phyloP scores from a whole-genome alignment of 2,888 invertebrate genomes.

The Periphyllus acericola region DNA sequence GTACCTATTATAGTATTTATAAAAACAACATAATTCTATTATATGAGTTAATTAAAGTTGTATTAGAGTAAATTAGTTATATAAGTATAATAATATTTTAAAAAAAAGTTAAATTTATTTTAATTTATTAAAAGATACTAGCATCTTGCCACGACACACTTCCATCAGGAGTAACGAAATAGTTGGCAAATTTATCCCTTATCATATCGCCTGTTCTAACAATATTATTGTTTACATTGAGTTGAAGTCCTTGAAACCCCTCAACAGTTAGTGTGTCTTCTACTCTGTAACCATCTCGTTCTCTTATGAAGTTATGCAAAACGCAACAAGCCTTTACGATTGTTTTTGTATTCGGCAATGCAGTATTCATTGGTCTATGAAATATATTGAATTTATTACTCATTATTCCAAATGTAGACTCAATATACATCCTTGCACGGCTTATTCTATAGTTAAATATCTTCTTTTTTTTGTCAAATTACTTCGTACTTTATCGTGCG shows the following conservation, averaged over 20 bases:
- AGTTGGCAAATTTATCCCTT: conserved; percentile 45
- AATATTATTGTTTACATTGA: conserved; percentile 17
- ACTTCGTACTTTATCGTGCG: conserved; percentile 21
- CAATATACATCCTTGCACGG: conserved; percentile 64
- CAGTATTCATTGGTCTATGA: conserved; percentile 65
- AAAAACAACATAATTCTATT: conserved; percentile 6
- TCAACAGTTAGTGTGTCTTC: conserved; percentile 64
- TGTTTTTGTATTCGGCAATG: conserved; percentile 47
- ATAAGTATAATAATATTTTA: conserved; percentile 9
- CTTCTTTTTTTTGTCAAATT: conserved; percentile 62
- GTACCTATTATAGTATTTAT: not conserved
- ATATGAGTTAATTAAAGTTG: conserved; percentile 6
- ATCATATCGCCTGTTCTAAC: conserved; percentile 21
- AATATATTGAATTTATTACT: conserved; percentile 66
- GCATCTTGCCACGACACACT: conserved; percentile 44
- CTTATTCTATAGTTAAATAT: conserved; percentile 65
- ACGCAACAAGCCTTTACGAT: conserved; percentile 65
- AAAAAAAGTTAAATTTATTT: no score
- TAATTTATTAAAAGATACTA: not conserved
- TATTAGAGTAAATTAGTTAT: conserved; percentile 8
- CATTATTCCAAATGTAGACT: conserved; percentile 65
- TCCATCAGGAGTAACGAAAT: conserved; percentile 33
- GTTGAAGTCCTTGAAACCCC: conserved; percentile 63
- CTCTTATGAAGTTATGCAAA: conserved; percentile 64
- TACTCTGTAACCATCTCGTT: conserved; percentile 63